phyloP scores from a whole-genome alignment of 2,888 invertebrate species.

The Acleris laterana region DNA sequence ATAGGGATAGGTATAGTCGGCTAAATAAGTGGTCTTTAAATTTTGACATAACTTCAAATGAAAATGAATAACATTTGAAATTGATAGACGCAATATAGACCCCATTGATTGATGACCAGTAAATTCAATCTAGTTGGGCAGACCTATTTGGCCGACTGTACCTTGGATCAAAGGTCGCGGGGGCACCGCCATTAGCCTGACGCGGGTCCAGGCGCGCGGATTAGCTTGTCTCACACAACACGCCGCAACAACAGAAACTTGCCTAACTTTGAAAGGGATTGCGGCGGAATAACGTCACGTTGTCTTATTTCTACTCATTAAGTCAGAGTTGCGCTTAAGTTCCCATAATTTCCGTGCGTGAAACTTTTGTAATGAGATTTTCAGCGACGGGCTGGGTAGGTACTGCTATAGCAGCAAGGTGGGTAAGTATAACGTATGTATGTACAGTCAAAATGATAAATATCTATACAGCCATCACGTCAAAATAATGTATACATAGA shows the following conservation, averaged over 20 bases:
- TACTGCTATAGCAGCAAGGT: background rate
- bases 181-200: slow-evolving; percentile 12
- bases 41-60: too few relatives aligned
- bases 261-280: slow-evolving; percentile 18
- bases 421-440: background rate
- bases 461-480: too few relatives aligned
- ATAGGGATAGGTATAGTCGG: background rate
- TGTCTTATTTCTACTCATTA: slow-evolving; percentile 23
- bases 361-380: slow-evolving; percentile 28
- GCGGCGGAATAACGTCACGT: slow-evolving; percentile 26
- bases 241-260: slow-evolving; percentile 20
- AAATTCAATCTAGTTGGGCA: too few relatives aligned
- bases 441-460: too few relatives aligned
- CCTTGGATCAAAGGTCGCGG: slow-evolving; percentile 18
- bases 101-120: too few relatives aligned
- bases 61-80: too few relatives aligned
- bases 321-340: slow-evolving; percentile 15
- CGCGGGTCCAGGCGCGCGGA: slow-evolving; percentile 7
- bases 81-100: too few relatives aligned
- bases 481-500: too few relatives aligned
- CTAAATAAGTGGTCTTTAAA: too few relatives aligned
- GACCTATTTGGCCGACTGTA: background rate
- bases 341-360: slow-evolving; percentile 12
- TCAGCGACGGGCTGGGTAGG: background rate
- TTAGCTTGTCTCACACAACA: slow-evolving; percentile 21